Percentiles rank a stretch among this genome's conserved stretches.
These are phyloP conservation scores for Apoderus coryli DNA, from an alignment of 2,888 invertebrate species.

Conservation along the genomic window DNA sequence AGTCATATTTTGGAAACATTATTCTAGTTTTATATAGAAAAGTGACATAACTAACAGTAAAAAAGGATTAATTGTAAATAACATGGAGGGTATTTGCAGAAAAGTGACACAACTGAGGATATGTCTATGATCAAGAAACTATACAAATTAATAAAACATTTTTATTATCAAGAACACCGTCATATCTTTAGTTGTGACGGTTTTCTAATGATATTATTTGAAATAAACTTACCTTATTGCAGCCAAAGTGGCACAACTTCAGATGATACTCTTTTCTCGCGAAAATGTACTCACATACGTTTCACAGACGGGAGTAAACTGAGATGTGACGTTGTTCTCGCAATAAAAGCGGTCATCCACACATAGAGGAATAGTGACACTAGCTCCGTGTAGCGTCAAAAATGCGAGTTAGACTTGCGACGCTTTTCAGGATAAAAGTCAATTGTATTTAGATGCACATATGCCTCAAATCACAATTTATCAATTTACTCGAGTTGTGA, in stretches of 20 bases:
- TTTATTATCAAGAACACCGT: not conserved
- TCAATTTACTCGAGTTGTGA: no score
- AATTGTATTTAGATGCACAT: no score
- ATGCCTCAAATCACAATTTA: no score
- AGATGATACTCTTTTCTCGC: not conserved
- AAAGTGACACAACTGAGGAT: constrained; percentile 1
- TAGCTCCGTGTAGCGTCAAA: no score
- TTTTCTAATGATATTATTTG: not conserved
- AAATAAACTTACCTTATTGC: not conserved
- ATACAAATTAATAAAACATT: constrained; percentile 1
- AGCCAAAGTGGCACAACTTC: constrained; percentile 1
- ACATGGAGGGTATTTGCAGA: not conserved
- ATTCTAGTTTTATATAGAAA: not conserved
- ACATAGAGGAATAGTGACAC: no score
- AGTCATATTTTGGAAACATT: no score
- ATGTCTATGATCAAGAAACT: constrained; percentile 1
- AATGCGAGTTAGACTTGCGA: no score
- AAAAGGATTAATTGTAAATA: not conserved
- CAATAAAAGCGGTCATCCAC: no score
- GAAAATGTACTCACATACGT: no score
- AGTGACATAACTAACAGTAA: not conserved
- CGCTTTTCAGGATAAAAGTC: no score
- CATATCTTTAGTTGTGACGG: constrained; percentile 1
- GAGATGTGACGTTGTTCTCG: no score
- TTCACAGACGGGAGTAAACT: no score